Percentiles rank a stretch among this genome's conserved stretches.
phyloP scores from a whole-genome alignment of 2,888 invertebrate species.

The Minunthozetes semirufus region DNA sequence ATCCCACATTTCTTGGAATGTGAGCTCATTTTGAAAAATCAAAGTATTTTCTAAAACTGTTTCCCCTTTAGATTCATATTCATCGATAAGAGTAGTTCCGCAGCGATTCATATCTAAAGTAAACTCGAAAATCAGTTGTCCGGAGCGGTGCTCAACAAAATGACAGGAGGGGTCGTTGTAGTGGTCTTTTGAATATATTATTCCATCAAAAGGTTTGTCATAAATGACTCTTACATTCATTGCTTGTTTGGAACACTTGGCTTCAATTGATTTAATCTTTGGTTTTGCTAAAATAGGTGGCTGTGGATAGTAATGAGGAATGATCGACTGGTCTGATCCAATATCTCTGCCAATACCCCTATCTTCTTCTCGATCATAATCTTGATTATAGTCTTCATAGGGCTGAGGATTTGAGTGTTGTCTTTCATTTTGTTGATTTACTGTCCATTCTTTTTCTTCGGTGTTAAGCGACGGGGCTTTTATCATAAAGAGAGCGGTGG shows the following conservation, averaged over 20 bases:
- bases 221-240: constrained; percentile 75
- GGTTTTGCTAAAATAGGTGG: constrained; percentile 18
- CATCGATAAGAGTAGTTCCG: constrained; percentile 70
- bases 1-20: constrained; percentile 70
- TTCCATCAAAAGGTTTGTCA: constrained; percentile 66
- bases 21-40: constrained; percentile 68
- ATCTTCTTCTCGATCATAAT: not conserved
- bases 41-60: constrained; percentile 62
- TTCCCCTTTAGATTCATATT: constrained; percentile 53
- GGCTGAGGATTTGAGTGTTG: not conserved
- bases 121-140: constrained; percentile 62
- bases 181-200: constrained; percentile 65
- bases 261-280: constrained; percentile 8
- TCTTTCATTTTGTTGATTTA: not conserved
- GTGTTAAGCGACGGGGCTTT: not conserved
- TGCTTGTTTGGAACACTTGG: constrained; percentile 28
- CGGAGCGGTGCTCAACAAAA: constrained; percentile 61
- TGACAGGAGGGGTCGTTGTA: constrained; percentile 62
- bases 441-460: not conserved
- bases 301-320: constrained; percentile 1
- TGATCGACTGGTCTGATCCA: no score
- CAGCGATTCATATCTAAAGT: constrained; percentile 67
- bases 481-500: constrained; percentile 2
- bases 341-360: not conserved
- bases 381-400: not conserved